Conservation (phyloP, 1,140 invertebrate genomes). For the Drosophila funebris region DNA sequence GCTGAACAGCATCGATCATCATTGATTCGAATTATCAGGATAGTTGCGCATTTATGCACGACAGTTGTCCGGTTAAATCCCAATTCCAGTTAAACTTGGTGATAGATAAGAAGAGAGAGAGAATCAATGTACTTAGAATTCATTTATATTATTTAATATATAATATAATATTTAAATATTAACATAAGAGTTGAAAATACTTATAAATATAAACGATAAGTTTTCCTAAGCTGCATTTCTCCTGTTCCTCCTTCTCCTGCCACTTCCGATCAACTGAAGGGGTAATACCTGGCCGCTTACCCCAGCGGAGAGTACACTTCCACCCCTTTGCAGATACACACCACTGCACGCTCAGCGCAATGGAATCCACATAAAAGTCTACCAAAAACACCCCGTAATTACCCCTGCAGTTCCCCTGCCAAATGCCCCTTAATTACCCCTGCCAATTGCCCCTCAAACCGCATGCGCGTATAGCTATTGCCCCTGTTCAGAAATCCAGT, state of each 20-base stretch:
- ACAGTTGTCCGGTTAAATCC: slow-evolving; percentile 1
- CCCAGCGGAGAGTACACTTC: slow-evolving; percentile 3
- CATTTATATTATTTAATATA: no score
- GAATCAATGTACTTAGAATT: no score
- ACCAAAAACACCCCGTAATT: slow-evolving; percentile 45
- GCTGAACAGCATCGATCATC: slow-evolving; percentile 63
- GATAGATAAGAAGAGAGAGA: not conserved
- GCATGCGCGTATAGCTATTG: slow-evolving; percentile 28
- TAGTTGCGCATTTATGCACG: slow-evolving; percentile 9
- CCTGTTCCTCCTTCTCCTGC: not conserved
- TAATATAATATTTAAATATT: not conserved
- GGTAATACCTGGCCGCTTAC: not conserved
- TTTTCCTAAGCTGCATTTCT: not conserved
- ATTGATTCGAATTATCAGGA: slow-evolving; percentile 41
- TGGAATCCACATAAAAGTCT: slow-evolving; percentile 17
- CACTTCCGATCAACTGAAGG: not conserved
- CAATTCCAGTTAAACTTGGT: not conserved
- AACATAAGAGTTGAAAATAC: no score
- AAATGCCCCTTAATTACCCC: slow-evolving; percentile 21
- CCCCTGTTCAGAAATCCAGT: slow-evolving; percentile 54
- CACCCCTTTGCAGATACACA: slow-evolving; percentile 47
- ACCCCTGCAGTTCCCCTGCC: slow-evolving; percentile 43
- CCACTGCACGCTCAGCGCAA: slow-evolving; percentile 38
- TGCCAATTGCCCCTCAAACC: slow-evolving; percentile 11
- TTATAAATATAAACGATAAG: no score